Conservation (phyloP, 2,888 invertebrate species). For the Trichopria drosophilae region DNA sequence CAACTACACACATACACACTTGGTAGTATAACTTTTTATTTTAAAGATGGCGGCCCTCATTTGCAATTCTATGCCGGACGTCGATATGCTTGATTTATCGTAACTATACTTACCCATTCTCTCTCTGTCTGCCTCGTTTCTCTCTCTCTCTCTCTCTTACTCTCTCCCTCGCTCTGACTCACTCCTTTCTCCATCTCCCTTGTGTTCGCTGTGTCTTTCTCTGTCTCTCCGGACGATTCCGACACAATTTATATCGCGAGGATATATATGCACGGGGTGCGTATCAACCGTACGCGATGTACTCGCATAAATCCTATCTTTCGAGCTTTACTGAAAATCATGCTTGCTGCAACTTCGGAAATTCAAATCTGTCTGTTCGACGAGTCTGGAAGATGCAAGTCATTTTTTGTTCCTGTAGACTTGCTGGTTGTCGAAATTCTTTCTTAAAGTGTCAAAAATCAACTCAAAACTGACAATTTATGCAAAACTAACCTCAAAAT, state of each 20-base stretch:
- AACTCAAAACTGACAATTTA: too few relatives aligned
- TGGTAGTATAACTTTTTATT: slow-evolving; percentile 53
- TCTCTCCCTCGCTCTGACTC: slow-evolving; percentile 4
- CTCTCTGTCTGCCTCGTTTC: slow-evolving; percentile 39
- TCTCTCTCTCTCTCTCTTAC: slow-evolving; percentile 23
- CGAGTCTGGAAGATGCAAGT: too few relatives aligned
- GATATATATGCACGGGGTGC: slow-evolving; percentile 2
- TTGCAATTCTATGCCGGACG: slow-evolving; percentile 58
- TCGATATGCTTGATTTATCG: slow-evolving; percentile 58
- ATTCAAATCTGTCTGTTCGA: too few relatives aligned
- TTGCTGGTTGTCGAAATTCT: too few relatives aligned
- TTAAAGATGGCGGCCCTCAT: slow-evolving; percentile 56
- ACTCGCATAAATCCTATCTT: too few relatives aligned
- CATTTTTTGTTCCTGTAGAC: too few relatives aligned
- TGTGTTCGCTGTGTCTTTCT: too few relatives aligned
- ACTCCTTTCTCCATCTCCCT: not conserved
- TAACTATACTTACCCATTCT: slow-evolving; percentile 49
- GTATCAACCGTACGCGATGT: not conserved
- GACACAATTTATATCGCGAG: slow-evolving; percentile 44
- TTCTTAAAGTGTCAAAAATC: too few relatives aligned
- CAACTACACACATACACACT: slow-evolving; percentile 15
- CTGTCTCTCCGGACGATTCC: slow-evolving; percentile 36
- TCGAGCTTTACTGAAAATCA: too few relatives aligned
- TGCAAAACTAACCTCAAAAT: too few relatives aligned
- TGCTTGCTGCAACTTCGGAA: too few relatives aligned